Evolutionary conservation across 1,140 invertebrate species (phyloP).

Genomic region (Rhopalosiphum padi): DNA sequence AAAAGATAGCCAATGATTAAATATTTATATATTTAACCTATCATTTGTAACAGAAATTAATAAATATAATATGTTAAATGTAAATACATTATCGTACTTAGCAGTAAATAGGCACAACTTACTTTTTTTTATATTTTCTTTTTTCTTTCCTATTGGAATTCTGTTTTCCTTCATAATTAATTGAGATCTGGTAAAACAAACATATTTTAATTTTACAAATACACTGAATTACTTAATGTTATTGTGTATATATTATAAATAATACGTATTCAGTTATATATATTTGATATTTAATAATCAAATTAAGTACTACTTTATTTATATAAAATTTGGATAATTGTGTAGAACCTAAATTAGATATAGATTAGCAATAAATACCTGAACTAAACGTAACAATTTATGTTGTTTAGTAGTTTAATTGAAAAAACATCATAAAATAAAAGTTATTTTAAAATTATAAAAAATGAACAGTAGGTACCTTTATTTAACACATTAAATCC

Average conservation of each 20-base stretch:
- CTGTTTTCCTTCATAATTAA: constrained; percentile 10
- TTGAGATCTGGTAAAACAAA: not conserved
- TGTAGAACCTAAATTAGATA: not conserved
- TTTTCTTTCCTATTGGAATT: constrained; percentile 50
- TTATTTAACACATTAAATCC: too few relatives aligned
- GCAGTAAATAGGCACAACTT: not conserved
- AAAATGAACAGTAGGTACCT: too few relatives aligned
- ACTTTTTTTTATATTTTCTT: constrained; percentile 13
- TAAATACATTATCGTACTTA: not conserved
- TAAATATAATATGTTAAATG: not conserved
- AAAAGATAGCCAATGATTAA: not conserved
- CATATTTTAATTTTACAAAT: not conserved
- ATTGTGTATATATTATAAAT: too few relatives aligned
- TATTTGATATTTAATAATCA: not conserved
- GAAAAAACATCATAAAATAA: too few relatives aligned
- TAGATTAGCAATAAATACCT: not conserved
- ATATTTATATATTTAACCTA: not conserved
- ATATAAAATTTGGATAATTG: not conserved
- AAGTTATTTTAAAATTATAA: too few relatives aligned
- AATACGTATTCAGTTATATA: too few relatives aligned
- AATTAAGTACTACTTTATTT: not conserved
- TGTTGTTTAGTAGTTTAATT: too few relatives aligned
- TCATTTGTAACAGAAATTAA: not conserved
- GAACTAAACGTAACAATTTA: not conserved
- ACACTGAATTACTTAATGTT: too few relatives aligned